Evolutionary conservation across 2,113 vertebrate genomes (phyloP), one percentile per base, ranked within the genome.

Genomic region (Passer montanus): DNA sequence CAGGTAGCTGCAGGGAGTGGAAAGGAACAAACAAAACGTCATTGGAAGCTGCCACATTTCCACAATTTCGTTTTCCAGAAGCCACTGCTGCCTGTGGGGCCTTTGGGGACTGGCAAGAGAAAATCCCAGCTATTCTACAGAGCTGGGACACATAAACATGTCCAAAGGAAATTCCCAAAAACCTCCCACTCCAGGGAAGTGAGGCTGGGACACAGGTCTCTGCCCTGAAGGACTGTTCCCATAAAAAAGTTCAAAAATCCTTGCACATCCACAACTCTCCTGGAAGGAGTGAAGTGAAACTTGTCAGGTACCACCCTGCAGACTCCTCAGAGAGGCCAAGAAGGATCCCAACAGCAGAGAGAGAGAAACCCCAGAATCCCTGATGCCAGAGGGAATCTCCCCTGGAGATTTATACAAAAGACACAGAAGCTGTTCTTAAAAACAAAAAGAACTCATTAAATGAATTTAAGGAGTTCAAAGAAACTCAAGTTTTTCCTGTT

Each of bases 1-100:
- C 66, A 99, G 98, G 76, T 99, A 99, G 97, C 99, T 99, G 97
- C 60, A 91, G 96, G 97, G 82, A 79, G 84, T 96, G 1, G 17
- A 96, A 58, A 89, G 74, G 23, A 11, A 94, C 41, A 50, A 90
- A 59, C 52, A 93, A 20, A 26, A 70, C 3, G 8, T 94, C 56
- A 76, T 1, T 89, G 41, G 44, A 26, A 82, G 39, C 56, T 81
- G 52, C 23, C 68, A 46, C n/a, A 39, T 20, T 46, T 26, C 27
- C 41, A 80, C 33, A 24, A 56, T 26, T 30, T 28, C 1, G 4
- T 19, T 19, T 30, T 56, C 62, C 13, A 43, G 24, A 33, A 89
- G 19, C 30, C 11, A 13, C 41, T 19, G 9, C 7, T 33, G 49
- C 60, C 56, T 28, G 8, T 2, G 6, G 23, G 43, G 41, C 50